These are phyloP conservation scores for Heptascelio sp. DNA, from an alignment of 2,888 invertebrate species.

Conservation along the genomic window DNA sequence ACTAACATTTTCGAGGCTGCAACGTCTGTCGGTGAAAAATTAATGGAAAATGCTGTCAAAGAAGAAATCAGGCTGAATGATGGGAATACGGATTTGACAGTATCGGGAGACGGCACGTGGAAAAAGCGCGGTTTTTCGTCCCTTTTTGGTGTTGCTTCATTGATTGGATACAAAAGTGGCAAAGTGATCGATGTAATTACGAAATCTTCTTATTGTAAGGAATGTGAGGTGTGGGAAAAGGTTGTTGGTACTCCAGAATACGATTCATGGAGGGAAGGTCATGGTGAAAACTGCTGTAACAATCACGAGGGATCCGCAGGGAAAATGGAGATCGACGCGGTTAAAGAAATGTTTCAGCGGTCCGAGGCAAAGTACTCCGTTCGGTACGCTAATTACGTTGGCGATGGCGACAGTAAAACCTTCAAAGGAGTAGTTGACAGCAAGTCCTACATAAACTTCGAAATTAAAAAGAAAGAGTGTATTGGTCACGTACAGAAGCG, in stretches of 20 bases:
- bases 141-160: conserved; percentile 39
- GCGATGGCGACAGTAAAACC: conserved; percentile 22
- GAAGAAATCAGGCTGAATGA: conserved; percentile 18
- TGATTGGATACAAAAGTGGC: conserved; percentile 68
- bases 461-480: conserved; percentile 31
- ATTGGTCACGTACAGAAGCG: not conserved
- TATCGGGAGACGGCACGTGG: conserved; percentile 45
- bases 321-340: conserved; percentile 5
- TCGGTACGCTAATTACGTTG: conserved; percentile 17
- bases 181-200: not conserved
- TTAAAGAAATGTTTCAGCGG: conserved; percentile 11
- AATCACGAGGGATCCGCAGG: conserved; percentile 21
- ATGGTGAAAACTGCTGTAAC: not conserved
- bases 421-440: conserved; percentile 7
- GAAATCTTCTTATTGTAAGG: conserved; percentile 21
- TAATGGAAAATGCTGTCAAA: conserved; percentile 19
- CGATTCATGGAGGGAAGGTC: conserved; percentile 2
- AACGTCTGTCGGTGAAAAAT: conserved; percentile 16
- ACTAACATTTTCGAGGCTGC: conserved; percentile 15
- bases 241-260: not conserved
- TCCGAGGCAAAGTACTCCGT: conserved; percentile 17
- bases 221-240: conserved; percentile 18
- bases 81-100: conserved; percentile 45
- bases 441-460: not conserved
- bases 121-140: not conserved